These are phyloP conservation scores for Nilaparvata lugens DNA, from an alignment of 1,140 invertebrate genomes.

Conservation along the genomic window DNA sequence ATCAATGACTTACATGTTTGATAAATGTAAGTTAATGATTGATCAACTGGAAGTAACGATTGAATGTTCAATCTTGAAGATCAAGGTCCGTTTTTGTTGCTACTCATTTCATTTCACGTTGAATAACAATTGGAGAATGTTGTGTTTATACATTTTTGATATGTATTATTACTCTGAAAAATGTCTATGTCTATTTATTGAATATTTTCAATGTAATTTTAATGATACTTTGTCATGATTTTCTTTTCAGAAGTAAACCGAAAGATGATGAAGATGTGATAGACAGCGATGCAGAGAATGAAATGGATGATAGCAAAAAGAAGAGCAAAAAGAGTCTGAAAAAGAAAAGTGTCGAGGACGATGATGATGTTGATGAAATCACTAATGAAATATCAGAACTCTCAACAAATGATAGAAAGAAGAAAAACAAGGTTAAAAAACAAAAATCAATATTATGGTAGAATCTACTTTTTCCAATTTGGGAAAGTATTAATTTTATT, in stretches of 20 bases:
- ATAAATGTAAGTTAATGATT: no score
- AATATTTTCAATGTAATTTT: background rate
- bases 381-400: slow-evolving; percentile 30
- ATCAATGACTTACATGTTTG: no score
- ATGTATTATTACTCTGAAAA: slow-evolving; percentile 18
- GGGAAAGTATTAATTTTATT: no score
- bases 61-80: no score
- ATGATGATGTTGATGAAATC: slow-evolving; percentile 31
- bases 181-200: slow-evolving; percentile 4
- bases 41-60: no score
- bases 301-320: slow-evolving; percentile 37
- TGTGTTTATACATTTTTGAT: background rate
- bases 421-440: slow-evolving; percentile 25
- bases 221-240: background rate
- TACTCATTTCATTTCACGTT: no score
- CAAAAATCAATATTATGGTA: slow-evolving; percentile 31
- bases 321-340: slow-evolving; percentile 31
- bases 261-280: slow-evolving; percentile 14
- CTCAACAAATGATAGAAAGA: slow-evolving; percentile 31
- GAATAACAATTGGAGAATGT: no score
- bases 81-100: no score
- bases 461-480: slow-evolving; percentile 32
- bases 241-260: slow-evolving; percentile 19
- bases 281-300: slow-evolving; percentile 43
- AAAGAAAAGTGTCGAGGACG: slow-evolving; percentile 26